Evolutionary conservation across 2,888 invertebrate species (phyloP).

Genomic region (Cosmia trapezina): DNA sequence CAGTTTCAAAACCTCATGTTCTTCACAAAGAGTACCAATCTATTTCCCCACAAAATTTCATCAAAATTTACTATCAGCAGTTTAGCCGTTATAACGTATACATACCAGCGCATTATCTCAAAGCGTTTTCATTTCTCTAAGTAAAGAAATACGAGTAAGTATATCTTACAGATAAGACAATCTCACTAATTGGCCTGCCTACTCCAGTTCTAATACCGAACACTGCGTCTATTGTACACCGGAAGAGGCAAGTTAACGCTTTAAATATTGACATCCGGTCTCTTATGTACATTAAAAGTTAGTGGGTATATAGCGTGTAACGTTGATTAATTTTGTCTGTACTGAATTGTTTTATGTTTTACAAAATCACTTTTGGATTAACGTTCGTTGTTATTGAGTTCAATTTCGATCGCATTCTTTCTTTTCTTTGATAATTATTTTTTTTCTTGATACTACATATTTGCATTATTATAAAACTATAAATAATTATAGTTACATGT

Average conservation of each 20-base stretch:
- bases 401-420: neutral
- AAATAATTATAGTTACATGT: too few relatives aligned
- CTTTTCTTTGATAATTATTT: neutral
- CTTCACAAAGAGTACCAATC: too few relatives aligned
- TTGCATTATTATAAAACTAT: too few relatives aligned
- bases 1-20: too few relatives aligned
- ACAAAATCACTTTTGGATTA: neutral
- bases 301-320: slow-evolving; percentile 26
- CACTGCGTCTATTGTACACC: slow-evolving; percentile 58
- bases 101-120: slow-evolving; percentile 8
- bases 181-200: slow-evolving; percentile 51
- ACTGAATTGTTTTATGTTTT: neutral
- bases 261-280: slow-evolving; percentile 67
- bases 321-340: slow-evolving; percentile 9
- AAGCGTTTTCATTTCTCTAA: neutral
- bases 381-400: neutral
- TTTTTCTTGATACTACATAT: neutral
- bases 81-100: neutral
- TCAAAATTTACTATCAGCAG: neutral
- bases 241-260: slow-evolving; percentile 64
- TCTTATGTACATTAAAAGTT: slow-evolving; percentile 43
- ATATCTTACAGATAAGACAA: slow-evolving; percentile 47
- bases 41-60: too few relatives aligned
- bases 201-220: slow-evolving; percentile 58
- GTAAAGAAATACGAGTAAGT: slow-evolving; percentile 4